Evolutionary conservation across 2,797 vertebrate species (phyloP).

Genomic region (Sarcoramphus papa): DNA sequence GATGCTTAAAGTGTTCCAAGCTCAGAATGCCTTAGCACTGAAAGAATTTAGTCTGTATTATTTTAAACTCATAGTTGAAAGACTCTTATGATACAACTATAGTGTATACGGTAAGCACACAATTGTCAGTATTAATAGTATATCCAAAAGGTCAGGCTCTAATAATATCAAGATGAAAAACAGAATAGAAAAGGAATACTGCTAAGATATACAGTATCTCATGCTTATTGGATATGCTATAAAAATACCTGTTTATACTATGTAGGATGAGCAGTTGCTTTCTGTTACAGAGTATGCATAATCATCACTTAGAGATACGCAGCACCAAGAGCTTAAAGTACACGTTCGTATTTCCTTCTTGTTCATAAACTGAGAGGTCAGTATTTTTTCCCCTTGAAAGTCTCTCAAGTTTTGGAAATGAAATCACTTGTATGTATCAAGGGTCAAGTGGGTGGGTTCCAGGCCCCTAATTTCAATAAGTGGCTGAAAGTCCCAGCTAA

Average conservation of each 20-base stretch:
- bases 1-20: conserved; percentile 29
- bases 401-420: neutral
- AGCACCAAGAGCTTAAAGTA: neutral
- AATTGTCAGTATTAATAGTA: neutral
- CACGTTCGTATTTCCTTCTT: neutral
- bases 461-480: neutral
- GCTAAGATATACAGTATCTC: neutral
- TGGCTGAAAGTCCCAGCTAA: neutral
- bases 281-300: neutral
- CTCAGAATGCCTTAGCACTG: conserved; percentile 19
- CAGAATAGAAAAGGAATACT: neutral
- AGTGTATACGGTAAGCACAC: neutral
- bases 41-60: neutral
- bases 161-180: neutral
- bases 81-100: neutral
- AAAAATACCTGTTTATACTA: neutral
- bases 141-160: neutral
- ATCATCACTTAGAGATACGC: neutral
- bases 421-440: neutral
- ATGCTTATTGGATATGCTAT: neutral
- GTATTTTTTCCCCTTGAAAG: neutral
- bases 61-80: conserved; percentile 10
- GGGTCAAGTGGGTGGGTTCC: neutral
- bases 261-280: neutral
- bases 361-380: neutral